Conservation (phyloP, 1,140 invertebrate species). For the Brachionus paranguensis region DNA sequence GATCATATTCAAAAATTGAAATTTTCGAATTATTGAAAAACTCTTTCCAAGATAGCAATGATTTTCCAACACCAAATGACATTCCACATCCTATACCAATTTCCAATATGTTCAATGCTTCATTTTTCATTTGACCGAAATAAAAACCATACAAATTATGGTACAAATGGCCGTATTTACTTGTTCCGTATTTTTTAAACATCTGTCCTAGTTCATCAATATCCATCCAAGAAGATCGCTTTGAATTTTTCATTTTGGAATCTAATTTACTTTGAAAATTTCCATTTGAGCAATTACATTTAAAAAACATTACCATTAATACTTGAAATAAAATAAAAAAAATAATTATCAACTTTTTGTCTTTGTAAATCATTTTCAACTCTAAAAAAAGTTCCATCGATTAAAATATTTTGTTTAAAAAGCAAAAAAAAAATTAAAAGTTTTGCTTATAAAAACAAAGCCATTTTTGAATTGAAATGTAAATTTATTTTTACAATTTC, state of each 20-base stretch:
- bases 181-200: not conserved
- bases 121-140: not conserved
- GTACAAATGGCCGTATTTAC: not conserved
- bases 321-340: not conserved
- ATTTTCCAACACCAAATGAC: not conserved
- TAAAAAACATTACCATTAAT: not conserved
- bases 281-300: not conserved
- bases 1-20: slow-evolving; percentile 14
- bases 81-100: slow-evolving; percentile 5
- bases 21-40: not conserved
- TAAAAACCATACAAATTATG: not conserved
- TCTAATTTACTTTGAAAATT: not conserved
- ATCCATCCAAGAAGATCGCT: not conserved
- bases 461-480: too few relatives aligned
- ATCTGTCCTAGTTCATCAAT: not conserved
- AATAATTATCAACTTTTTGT: not conserved
- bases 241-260: not conserved
- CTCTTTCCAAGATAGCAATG: not conserved
- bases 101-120: not conserved
- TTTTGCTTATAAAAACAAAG: too few relatives aligned
- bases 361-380: not conserved
- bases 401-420: too few relatives aligned
- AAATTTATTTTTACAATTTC: too few relatives aligned
- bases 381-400: too few relatives aligned
- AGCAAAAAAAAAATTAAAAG: too few relatives aligned